phyloP scores from a whole-genome alignment of 2,888 invertebrate genomes.

The Nymphalis polychloros region DNA sequence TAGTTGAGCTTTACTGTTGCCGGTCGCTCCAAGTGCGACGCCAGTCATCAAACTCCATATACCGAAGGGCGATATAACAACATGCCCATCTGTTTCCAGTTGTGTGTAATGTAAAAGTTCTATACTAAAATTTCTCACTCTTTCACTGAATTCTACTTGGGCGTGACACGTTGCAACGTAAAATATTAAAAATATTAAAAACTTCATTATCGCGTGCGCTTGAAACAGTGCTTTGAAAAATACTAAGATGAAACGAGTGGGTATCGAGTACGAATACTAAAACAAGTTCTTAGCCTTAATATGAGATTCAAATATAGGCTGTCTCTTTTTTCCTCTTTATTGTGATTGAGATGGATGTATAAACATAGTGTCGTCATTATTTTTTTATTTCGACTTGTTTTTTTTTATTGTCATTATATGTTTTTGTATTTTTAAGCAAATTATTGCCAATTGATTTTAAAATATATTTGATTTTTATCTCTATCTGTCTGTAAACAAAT shows the following conservation, averaged over 20 bases:
- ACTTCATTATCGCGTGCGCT: conserved; percentile 54
- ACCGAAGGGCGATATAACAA: conserved; percentile 75
- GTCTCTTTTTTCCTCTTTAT: conserved; percentile 1
- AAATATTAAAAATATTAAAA: conserved; percentile 51
- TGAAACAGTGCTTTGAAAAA: conserved; percentile 50
- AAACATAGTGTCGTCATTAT: background rate
- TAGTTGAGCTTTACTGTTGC: conserved; percentile 61
- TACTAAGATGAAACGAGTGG: conserved; percentile 46
- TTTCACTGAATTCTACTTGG: conserved; percentile 62
- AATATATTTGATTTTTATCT: too few species aligned
- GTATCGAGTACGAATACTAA: conserved; percentile 9
- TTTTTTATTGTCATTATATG: background rate
- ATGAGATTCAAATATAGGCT: background rate
- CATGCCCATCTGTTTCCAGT: conserved; percentile 62
- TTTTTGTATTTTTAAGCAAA: too few species aligned
- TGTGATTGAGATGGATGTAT: background rate
- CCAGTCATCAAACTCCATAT: conserved; percentile 77
- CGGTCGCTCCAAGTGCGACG: conserved; percentile 68
- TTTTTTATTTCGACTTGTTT: background rate
- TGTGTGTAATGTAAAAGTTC: conserved; percentile 68
- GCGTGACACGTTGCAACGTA: conserved; percentile 57
- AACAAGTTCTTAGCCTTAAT: conserved; percentile 14
- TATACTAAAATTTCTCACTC: conserved; percentile 71
- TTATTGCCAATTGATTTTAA: too few species aligned
- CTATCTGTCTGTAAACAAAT: too few species aligned